Evolutionary conservation across 2,888 invertebrate species (phyloP).

Genomic region (Azorinus chamasolen): DNA sequence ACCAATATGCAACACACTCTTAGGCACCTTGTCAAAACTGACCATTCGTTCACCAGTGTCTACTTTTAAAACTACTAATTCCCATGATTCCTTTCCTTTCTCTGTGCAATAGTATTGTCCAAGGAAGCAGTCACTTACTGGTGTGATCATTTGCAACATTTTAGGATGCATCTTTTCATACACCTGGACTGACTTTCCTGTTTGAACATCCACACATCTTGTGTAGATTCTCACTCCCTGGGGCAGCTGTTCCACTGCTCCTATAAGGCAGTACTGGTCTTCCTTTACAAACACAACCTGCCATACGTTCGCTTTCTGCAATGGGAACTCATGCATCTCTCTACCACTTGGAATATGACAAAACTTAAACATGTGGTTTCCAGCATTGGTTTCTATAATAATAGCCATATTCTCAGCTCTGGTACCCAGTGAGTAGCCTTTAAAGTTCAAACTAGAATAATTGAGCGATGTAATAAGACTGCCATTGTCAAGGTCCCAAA

Average conservation of each 20-base stretch:
- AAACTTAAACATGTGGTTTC: conserved; percentile 12
- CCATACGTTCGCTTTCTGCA: conserved; percentile 45
- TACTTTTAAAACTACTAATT: conserved; percentile 53
- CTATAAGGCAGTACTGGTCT: conserved; percentile 50
- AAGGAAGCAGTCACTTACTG: conserved; percentile 52
- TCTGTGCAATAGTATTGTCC: conserved; percentile 45
- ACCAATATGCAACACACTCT: conserved; percentile 35
- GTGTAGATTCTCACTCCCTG: conserved; percentile 54
- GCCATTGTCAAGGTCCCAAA: conserved; percentile 65
- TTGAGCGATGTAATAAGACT: conserved; percentile 46
- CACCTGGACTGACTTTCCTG: conserved; percentile 21
- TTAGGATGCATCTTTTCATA: conserved; percentile 55
- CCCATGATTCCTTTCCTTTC: conserved; percentile 52
- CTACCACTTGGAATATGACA: conserved; percentile 39
- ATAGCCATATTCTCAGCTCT: conserved; percentile 53
- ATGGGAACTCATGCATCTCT: conserved; percentile 17
- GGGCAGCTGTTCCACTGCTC: conserved; percentile 46
- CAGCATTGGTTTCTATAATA: conserved; percentile 37
- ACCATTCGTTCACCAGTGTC: conserved; percentile 48
- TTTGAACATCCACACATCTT: conserved; percentile 26
- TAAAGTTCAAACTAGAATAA: conserved; percentile 62
- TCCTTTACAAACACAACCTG: conserved; percentile 50
- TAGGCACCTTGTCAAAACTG: conserved; percentile 36
- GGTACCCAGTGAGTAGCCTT: conserved; percentile 52
- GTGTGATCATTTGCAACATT: conserved; percentile 48